Percentiles rank a stretch among this genome's conserved stretches.
Conservation (phyloP, 2,888 invertebrate species). For the Gnatocerus cornutus region DNA sequence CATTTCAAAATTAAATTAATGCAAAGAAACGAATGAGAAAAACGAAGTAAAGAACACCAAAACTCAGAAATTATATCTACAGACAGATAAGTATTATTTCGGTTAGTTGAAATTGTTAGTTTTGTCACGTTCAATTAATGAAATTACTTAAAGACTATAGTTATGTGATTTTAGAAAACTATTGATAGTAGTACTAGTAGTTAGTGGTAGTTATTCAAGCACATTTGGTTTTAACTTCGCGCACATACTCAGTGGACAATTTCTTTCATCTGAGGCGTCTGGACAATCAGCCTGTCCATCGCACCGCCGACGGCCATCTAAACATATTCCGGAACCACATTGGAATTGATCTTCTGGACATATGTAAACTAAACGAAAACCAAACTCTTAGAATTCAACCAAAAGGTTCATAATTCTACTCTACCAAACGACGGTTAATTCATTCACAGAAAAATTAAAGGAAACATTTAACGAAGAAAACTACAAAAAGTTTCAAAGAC, state of each 20-base stretch:
- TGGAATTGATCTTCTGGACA: slow-evolving; percentile 60
- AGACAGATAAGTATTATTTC: no score
- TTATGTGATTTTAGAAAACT: no score
- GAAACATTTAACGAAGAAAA: slow-evolving; percentile 13
- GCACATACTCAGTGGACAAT: slow-evolving; percentile 66
- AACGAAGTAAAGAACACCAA: no score
- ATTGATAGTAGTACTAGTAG: no score
- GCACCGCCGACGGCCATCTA: slow-evolving; percentile 70
- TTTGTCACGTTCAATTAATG: no score
- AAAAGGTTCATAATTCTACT: background rate
- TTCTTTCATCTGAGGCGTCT: slow-evolving; percentile 76
- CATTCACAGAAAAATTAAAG: slow-evolving; percentile 6
- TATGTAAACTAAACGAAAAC: slow-evolving; percentile 52
- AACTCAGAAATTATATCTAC: no score
- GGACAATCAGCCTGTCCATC: slow-evolving; percentile 73
- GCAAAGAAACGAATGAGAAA: background rate
- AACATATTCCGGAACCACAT: slow-evolving; percentile 72
- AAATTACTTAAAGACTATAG: no score
- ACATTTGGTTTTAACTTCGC: background rate
- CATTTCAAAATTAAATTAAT: background rate
- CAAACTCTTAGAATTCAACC: slow-evolving; percentile 20
- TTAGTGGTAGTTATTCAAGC: no score
- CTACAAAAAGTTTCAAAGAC: slow-evolving; percentile 17
- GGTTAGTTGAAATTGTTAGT: no score
- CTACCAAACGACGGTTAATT: slow-evolving; percentile 12